Evolutionary conservation across 2,888 invertebrate genomes (phyloP).

Genomic region (Nebria brevicollis): DNA sequence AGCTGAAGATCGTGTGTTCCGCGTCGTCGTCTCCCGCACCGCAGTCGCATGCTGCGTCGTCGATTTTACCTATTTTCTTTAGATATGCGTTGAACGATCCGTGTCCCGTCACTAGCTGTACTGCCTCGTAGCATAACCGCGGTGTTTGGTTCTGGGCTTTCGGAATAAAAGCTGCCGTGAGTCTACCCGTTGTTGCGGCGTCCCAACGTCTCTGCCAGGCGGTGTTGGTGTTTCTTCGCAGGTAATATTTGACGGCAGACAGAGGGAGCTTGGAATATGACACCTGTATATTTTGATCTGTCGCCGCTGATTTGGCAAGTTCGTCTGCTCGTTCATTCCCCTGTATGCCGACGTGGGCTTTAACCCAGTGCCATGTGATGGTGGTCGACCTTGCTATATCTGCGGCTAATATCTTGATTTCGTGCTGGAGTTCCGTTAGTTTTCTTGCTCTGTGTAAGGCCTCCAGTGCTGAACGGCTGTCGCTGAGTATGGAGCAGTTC

Average conservation of each 20-base stretch:
- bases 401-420: neutral
- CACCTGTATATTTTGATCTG: neutral
- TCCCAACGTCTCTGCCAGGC: too few species aligned
- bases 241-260: neutral
- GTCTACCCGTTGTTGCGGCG: neutral
- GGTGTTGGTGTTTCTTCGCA: neutral
- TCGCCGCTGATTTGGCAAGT: neutral
- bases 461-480: constrained; percentile 4
- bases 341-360: constrained; percentile 2
- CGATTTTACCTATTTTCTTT: constrained; percentile 51
- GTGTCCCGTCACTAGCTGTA: too few species aligned
- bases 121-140: neutral
- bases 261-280: too few species aligned
- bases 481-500: neutral
- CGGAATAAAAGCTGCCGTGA: constrained; percentile 3
- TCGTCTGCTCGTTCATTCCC: constrained; percentile 28
- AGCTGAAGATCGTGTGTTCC: neutral
- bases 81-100: neutral
- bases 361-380: constrained; percentile 18
- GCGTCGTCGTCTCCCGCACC: constrained; percentile 39
- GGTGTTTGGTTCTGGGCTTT: constrained; percentile 13
- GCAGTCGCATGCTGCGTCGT: constrained; percentile 57
- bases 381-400: too few species aligned
- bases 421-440: constrained; percentile 8
- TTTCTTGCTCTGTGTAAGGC: neutral